A percentile compares a stretch with the other conserved stretches of the same genome.
Conservation (phyloP, 2,888 invertebrate genomes). For the Prosopocoilus inquinatus region DNA sequence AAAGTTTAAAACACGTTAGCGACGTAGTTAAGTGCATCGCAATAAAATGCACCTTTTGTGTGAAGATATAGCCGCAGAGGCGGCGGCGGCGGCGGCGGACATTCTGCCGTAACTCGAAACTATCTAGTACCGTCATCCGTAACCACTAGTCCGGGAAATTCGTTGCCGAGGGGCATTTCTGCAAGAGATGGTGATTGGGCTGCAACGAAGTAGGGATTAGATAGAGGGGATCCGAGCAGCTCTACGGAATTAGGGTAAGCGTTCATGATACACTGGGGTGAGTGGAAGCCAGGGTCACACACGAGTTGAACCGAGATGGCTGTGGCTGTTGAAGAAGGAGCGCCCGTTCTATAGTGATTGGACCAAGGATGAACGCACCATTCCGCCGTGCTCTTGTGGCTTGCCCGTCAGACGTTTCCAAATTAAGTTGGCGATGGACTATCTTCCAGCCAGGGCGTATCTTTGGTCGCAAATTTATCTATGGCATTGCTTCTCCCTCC, state of each 20-base stretch:
- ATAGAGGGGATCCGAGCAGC: slow-evolving; percentile 24
- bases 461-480: slow-evolving; percentile 8
- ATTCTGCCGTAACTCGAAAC: slow-evolving; percentile 26
- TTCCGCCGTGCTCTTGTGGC: slow-evolving; percentile 25
- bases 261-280: slow-evolving; percentile 12
- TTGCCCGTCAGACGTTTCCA: slow-evolving; percentile 28
- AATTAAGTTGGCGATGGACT: slow-evolving; percentile 17
- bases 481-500: background rate
- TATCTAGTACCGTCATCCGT: slow-evolving; percentile 31
- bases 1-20: too few species aligned
- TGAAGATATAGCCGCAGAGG: background rate
- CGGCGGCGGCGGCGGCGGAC: background rate
- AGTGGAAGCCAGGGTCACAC: slow-evolving; percentile 7
- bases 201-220: slow-evolving; percentile 32
- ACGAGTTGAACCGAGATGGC: slow-evolving; percentile 10
- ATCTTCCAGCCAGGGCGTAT: slow-evolving; percentile 7
- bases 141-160: slow-evolving; percentile 34
- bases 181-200: slow-evolving; percentile 37
- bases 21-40: background rate
- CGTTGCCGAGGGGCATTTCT: slow-evolving; percentile 32
- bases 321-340: slow-evolving; percentile 12
- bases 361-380: slow-evolving; percentile 30
- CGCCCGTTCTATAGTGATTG: slow-evolving; percentile 29
- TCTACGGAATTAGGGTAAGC: slow-evolving; percentile 18
- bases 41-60: slow-evolving; percentile 1